Evolutionary conservation across 1,140 invertebrate genomes (phyloP), one percentile per base, ranked within the genome.

Genomic region (Armadillidium nasatum): DNA sequence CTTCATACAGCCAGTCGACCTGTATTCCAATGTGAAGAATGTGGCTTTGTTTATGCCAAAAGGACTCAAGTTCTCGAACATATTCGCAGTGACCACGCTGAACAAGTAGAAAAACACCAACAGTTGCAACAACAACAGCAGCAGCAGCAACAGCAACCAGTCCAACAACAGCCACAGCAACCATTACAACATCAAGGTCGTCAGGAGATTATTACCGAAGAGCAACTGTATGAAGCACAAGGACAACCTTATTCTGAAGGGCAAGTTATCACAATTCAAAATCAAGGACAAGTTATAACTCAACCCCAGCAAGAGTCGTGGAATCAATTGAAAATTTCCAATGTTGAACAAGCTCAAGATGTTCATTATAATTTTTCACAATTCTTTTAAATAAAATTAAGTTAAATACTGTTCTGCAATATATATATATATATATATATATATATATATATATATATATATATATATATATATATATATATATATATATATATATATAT

Each of bases 1-100:
- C 74, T 80, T 60, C 79, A 80, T 50, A 73, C 74, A 4, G 79
- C 76, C n/a, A 80, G 76, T 54, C 50, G 74, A 19, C 76, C 79
- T 21, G 79, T 80, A 21, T 80, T 80, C 50, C 79, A 80, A 74
- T 80, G 79, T 54, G 79, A 80, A 33, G 79, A 80, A 66, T 80
- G 79, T 78, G 79, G 79, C 21, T 76, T 76, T 71, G 77, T 80
- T 23, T 80, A 80, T 45, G 75, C 76, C n/a, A 80, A 80, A 54
- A 80, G 77, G 72, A 78, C 73, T 22, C 79, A 80, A 50, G 79
- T 80, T 9, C 60, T 80, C 9, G 79, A 80, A 43, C 79, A 80
- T 67, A 80, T 80, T 19, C 76, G 79, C 13, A 80, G 60, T 46
- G 79, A 80, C 43, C 79, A 80, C 71, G 79, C 79, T 44, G 79